Evolutionary conservation across 2,113 vertebrate genomes (phyloP).

Genomic region (Cynopterus brachyotis): DNA sequence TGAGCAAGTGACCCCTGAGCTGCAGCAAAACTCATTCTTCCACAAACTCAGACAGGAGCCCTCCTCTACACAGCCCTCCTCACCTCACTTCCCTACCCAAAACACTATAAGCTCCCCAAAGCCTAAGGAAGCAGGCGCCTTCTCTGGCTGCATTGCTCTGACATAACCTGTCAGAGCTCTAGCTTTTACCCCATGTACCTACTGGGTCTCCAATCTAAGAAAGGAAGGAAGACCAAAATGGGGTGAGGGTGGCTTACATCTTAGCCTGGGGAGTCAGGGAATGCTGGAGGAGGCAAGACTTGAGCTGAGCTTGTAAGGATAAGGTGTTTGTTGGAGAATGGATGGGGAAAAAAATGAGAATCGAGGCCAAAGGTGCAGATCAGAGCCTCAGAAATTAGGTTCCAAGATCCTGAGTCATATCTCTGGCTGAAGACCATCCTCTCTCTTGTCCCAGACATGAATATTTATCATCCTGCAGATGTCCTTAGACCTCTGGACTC

Average conservation of each 20-base stretch:
- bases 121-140: background rate
- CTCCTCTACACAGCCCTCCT: background rate
- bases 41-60: background rate
- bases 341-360: background rate
- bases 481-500: background rate
- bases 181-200: background rate
- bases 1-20: too few relatives aligned
- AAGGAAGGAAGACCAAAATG: background rate
- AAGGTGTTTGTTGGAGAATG: background rate
- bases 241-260: background rate
- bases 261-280: background rate
- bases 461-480: background rate
- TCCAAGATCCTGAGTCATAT: background rate
- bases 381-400: conserved; percentile 1
- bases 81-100: background rate
- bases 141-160: background rate
- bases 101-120: background rate
- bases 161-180: background rate
- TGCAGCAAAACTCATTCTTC: background rate
- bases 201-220: background rate
- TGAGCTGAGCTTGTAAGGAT: background rate
- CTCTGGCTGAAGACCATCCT: background rate
- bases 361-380: background rate
- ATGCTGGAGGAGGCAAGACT: background rate
- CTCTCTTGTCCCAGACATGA: background rate